phyloP scores from a whole-genome alignment of 2,888 invertebrate genomes.

The Allolobophora icterica region DNA sequence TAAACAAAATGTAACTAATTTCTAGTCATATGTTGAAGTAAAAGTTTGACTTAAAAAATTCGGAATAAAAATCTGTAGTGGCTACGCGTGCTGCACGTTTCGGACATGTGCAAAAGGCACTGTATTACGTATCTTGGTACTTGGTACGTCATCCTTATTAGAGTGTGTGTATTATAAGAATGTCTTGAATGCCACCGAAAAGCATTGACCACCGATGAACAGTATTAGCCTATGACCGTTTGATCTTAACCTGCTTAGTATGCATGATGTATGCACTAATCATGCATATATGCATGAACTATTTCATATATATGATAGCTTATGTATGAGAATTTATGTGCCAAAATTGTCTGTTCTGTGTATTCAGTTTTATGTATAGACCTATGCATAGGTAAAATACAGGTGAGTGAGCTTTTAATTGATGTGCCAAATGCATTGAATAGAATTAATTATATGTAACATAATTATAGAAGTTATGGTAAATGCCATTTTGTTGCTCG shows the following conservation, averaged over 20 bases:
- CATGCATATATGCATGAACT: constrained; percentile 11
- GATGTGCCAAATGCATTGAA: not conserved
- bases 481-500: not conserved
- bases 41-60: not conserved
- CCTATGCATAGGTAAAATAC: not conserved
- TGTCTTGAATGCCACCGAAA: not conserved
- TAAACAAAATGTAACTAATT: constrained; percentile 6
- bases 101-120: not conserved
- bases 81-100: not conserved
- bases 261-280: not conserved
- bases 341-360: not conserved
- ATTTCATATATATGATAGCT: not conserved
- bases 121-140: not conserved
- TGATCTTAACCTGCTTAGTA: not conserved
- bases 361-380: not conserved
- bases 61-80: not conserved
- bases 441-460: not conserved
- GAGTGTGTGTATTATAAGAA: not conserved
- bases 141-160: not conserved
- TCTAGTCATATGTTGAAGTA: not conserved
- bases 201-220: not conserved
- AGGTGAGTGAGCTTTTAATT: not conserved
- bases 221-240: not conserved
- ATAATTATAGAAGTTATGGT: not conserved
- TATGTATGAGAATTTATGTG: not conserved